A percentile compares a stretch with the other conserved stretches of the same genome.
Conservation (phyloP, 2,888 invertebrate genomes). For the Eledona agricola region DNA sequence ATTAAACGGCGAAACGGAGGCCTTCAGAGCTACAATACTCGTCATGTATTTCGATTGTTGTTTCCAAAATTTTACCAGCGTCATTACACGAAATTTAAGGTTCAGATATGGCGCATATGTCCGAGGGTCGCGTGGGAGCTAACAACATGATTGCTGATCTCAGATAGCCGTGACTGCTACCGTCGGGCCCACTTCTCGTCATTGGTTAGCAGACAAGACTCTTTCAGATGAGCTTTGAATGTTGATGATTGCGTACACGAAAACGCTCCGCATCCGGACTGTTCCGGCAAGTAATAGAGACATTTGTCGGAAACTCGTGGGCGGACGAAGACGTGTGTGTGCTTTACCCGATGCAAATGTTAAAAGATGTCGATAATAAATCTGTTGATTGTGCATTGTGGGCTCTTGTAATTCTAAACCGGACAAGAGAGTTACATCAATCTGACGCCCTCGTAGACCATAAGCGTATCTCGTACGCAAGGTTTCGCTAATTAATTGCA, state of each 20-base stretch:
- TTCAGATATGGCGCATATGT: conserved; percentile 45
- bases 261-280: conserved; percentile 17
- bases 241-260: conserved; percentile 22
- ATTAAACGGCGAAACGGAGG: no score
- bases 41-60: no score
- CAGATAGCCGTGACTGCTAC: conserved; percentile 46
- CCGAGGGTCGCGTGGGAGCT: conserved; percentile 47
- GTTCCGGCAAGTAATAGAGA: conserved; percentile 28
- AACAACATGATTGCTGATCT: conserved; percentile 49
- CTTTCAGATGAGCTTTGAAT: conserved; percentile 27
- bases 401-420: conserved; percentile 53
- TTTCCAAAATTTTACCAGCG: conserved; percentile 44
- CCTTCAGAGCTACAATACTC: no score
- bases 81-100: conserved; percentile 50
- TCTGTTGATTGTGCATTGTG: conserved; percentile 48
- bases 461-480: conserved; percentile 21
- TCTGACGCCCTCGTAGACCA: conserved; percentile 46
- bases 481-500: conserved; percentile 36
- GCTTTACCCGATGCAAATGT: conserved; percentile 44
- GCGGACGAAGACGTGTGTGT: conserved; percentile 32
- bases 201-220: conserved; percentile 25
- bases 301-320: conserved; percentile 23
- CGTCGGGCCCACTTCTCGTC: conserved; percentile 38
- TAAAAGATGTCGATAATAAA: conserved; percentile 49
- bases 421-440: conserved; percentile 48